Evolutionary conservation across 2,113 vertebrate genomes (phyloP), one percentile per base, ranked within the genome.

Genomic region (Salvelinus fontinalis): DNA sequence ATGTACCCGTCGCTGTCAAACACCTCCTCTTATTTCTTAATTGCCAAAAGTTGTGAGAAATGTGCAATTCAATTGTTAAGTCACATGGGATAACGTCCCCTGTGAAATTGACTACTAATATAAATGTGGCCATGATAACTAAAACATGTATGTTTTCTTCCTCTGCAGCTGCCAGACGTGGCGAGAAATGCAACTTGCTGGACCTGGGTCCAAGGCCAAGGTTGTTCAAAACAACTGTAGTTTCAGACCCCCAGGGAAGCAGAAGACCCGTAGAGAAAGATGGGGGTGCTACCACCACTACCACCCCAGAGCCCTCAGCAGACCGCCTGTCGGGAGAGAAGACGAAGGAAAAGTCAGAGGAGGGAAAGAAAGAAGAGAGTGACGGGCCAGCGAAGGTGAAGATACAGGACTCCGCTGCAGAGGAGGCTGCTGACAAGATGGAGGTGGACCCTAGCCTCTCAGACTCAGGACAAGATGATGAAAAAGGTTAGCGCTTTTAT

Each of bases 111-210:
- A 3, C 9, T 44, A 29, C 16, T 20, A 31, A n/a, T 68, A 29
- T 39, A 18, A 44, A 68, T 34, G 67, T 18, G 16, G 16, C 11
- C 8, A 24, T 48, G 2, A 34, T 48, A 18, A 49, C 44, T 24
- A 14, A 16, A 39, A 24, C 34, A 34, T 24, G 1, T 34, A 75
- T 18, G 83, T 16, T 3, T 49, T 62, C 7, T 29, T 85, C 77
- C 79, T 71, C 39, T 64, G 65, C 79, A 93, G 92, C 89, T 86
- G 90, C 87, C 57, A 93, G 89, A 83, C 85, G 88, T 39, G 88
- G 86, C 57, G 89, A 89, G 49, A 91, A 88, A 66, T 89, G 91
- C 60, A 81, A 79, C 26, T 72, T 92, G 71, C 66, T 92, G 81
- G 87, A 90, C 76, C 74, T 92, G 85, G 89, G 90, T 82, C 78